phyloP scores from a whole-genome alignment of 1,140 invertebrate genomes.

The Bombus fervidus region DNA sequence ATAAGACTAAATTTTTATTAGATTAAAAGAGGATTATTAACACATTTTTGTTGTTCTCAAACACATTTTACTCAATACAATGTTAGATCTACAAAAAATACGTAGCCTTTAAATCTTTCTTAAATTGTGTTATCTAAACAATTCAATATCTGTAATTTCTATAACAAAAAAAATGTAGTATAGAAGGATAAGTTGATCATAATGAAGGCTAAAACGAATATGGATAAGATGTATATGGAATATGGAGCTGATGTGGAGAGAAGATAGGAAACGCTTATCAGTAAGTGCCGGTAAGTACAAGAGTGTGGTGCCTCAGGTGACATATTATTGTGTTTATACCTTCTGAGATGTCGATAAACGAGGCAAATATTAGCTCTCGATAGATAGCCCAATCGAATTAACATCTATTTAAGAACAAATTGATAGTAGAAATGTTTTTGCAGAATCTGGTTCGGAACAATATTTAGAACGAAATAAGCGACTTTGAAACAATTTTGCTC shows the following conservation, averaged over 20 bases:
- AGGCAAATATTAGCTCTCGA: not conserved
- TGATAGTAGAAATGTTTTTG: too few relatives aligned
- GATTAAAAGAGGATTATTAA: too few relatives aligned
- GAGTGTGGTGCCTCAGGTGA: conserved; percentile 7
- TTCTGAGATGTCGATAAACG: not conserved
- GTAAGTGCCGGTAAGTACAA: not conserved
- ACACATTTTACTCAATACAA: too few relatives aligned
- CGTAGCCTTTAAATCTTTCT: not conserved
- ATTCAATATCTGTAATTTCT: not conserved
- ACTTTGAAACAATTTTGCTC: too few relatives aligned
- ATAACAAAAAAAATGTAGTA: not conserved
- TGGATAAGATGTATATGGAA: too few relatives aligned
- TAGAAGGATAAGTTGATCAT: not conserved
- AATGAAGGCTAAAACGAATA: not conserved
- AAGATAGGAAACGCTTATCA: not conserved
- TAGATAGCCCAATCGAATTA: too few relatives aligned
- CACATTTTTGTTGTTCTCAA: too few relatives aligned
- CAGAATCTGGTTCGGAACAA: too few relatives aligned
- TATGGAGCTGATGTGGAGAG: not conserved
- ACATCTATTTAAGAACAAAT: too few relatives aligned
- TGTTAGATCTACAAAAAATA: too few relatives aligned
- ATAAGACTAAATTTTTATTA: too few relatives aligned
- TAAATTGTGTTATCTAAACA: not conserved
- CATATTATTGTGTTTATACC: not conserved
- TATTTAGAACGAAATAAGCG: too few relatives aligned